Base-by-base conservation (phyloP, 1,140 invertebrate species). In the Nasonia giraulti region DNA sequence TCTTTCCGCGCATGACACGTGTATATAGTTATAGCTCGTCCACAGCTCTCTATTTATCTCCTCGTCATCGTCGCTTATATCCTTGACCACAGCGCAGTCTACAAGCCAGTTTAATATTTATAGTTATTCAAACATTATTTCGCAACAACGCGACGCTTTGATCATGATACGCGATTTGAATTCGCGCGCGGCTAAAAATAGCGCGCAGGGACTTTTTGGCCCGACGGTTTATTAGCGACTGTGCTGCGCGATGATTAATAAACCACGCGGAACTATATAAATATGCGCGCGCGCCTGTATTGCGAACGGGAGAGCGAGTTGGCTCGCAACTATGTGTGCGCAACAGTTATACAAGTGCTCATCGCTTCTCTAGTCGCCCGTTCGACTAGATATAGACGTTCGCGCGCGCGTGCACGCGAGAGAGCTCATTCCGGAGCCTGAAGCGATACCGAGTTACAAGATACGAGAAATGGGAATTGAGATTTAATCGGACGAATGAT, bases 291-390 rank as follows among this genome's bases (percentile, higher is more conserved):
- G 5, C 33, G 33, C 1, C 27, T 37, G 33, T 80, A 33, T 27
- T 27, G 0, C 8, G 33, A 47, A 3, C 8, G 12, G 50, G 4
- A 7, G 27, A 27, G 23, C 27, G 69, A 80, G 66, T 75, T 80
- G 66, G 79, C 77, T 89, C 83, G 85, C 87, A 89, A 88, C 87
- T 87, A 86, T 87, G 87, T 79, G 50, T 86, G 87, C 77, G 81
- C 17, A 86, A 87, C 87, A 87, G 81, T 88, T 88, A 77, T 83
- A 88, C 80, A 84, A 76, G 50, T 80, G 80, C 73, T 87, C 85
- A 83, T 86, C 86, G 50, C 50, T 55, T 55, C 50, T 27, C 23
- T 6, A 27, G 27, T 37, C n/a, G 68, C 68, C 27, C 68, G n/a
- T 69, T 27, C 10, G 47, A 85, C 68, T 81, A 85, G 75, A 88